phyloP scores from a whole-genome alignment of 1,140 invertebrate species.

The Globodera rostochiensis region DNA sequence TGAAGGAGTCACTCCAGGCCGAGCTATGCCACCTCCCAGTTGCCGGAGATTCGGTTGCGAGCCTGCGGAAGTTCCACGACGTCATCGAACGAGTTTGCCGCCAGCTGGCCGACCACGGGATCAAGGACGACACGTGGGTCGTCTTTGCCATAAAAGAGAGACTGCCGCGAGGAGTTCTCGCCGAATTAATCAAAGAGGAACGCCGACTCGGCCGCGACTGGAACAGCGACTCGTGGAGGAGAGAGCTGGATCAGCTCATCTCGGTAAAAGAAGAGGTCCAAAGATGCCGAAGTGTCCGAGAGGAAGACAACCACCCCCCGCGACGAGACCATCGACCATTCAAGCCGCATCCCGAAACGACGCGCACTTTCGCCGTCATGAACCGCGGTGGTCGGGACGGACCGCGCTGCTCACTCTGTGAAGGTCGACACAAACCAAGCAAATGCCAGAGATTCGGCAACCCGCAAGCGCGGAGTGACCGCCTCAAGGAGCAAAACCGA shows the following conservation, averaged over 20 bases:
- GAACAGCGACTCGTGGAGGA: background rate
- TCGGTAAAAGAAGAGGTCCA: background rate
- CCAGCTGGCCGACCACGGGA: too few relatives aligned
- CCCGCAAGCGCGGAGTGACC: background rate
- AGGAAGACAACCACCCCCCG: background rate
- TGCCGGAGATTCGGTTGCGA: too few relatives aligned
- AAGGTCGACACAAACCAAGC: background rate
- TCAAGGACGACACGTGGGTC: too few relatives aligned
- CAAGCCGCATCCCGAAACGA: background rate
- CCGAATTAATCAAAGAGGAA: background rate
- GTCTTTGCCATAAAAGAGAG: too few relatives aligned
- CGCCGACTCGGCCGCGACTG: background rate
- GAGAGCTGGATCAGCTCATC: constrained; percentile 1
- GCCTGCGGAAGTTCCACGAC: too few relatives aligned
- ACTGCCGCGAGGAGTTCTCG: background rate
- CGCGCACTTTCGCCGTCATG: background rate
- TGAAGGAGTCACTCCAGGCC: too few relatives aligned
- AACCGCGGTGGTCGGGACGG: background rate
- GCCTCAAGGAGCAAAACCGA: background rate
- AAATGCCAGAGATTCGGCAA: background rate
- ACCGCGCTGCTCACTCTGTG: background rate
- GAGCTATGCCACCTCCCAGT: too few relatives aligned
- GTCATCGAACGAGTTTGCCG: too few relatives aligned
- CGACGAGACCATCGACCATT: background rate
- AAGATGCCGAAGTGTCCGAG: background rate